phyloP scores from a whole-genome alignment of 2,113 vertebrate genomes.

The Chamaetylas fuelleborni region DNA sequence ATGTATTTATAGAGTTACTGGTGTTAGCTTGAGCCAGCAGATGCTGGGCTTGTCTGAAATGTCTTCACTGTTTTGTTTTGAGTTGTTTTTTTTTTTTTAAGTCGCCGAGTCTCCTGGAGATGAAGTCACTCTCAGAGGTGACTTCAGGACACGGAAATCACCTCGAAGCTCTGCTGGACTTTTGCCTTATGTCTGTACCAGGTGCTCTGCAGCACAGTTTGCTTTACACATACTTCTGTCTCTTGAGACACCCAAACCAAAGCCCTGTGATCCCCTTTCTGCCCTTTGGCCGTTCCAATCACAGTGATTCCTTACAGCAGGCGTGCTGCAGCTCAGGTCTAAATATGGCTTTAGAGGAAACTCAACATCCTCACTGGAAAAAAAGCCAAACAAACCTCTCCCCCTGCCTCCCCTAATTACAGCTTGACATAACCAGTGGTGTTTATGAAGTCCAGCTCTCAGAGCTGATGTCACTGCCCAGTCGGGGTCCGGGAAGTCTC shows the following conservation, averaged over 20 bases:
- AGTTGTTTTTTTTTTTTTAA: background rate
- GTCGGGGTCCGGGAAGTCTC: background rate
- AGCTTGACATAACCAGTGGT: background rate
- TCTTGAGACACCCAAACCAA: background rate
- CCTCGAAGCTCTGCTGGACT: background rate
- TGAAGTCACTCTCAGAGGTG: conserved; percentile 12
- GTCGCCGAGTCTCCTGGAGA: background rate
- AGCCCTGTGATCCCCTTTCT: background rate
- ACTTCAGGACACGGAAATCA: background rate
- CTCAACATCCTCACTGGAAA: background rate
- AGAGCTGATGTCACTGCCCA: background rate
- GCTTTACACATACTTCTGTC: background rate
- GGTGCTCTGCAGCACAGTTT: background rate
- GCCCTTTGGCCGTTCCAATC: background rate
- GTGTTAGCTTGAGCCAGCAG: background rate
- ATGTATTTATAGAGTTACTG: background rate
- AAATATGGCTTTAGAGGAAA: conserved; percentile 11
- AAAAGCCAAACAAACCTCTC: background rate
- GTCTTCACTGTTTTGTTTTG: background rate
- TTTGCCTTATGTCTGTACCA: background rate
- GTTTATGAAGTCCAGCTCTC: background rate
- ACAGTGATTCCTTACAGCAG: background rate
- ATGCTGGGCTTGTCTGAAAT: conserved; percentile 37
- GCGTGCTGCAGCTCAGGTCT: background rate
- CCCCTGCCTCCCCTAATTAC: background rate